Base-by-base conservation (phyloP, 2,888 invertebrate genomes). In the Ommatoiulus sabulosus region DNA sequence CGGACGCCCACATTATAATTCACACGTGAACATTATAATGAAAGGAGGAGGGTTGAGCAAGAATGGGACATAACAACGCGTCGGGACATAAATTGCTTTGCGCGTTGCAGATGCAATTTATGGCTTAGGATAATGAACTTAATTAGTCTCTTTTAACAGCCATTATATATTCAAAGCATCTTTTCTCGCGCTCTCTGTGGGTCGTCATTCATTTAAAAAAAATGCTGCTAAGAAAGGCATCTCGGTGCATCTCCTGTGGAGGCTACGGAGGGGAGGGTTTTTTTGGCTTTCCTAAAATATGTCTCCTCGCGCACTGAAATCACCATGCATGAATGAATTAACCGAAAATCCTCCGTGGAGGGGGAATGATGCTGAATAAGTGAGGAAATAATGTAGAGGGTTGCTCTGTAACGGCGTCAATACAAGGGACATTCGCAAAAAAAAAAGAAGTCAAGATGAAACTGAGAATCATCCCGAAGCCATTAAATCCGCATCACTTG, bases 121-220 rank as follows among this genome's bases (percentile, higher is more conserved):
- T 87, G 52, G 52, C 87, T 52, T 20, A 87, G 48, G 46, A 87
- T 87, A 87, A 87, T 87, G 87, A 87, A 87, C 87, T 48, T 87
- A 87, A 87, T 87, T 87, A 87, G 87, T 87, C 87, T 87, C 44
- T 87, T 87, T 87, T 87, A 87, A 87, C 87, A 87, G 52, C 87
- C 87, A 35, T 43, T 87, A 85, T 85, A 85, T 63, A 63, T 63
- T 63, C 63, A 63, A 63, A 63, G 63, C 63, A 63, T 63, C 63
- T 63, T 63, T 63, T 63, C 63, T 63, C 63, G 63, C 63, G 63
- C 63, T 63, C 63, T 20, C 63, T 63, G 63, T 63, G 63, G 63
- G 63, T 63, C 63, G n/a, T 63, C 63, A 63, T 63, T 63, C 63
- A 20, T 6, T 6, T 6, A 17, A 63, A 63, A 63, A 57, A 63